phyloP scores from a whole-genome alignment of 2,888 invertebrate species.

The Drosophila borealis region DNA sequence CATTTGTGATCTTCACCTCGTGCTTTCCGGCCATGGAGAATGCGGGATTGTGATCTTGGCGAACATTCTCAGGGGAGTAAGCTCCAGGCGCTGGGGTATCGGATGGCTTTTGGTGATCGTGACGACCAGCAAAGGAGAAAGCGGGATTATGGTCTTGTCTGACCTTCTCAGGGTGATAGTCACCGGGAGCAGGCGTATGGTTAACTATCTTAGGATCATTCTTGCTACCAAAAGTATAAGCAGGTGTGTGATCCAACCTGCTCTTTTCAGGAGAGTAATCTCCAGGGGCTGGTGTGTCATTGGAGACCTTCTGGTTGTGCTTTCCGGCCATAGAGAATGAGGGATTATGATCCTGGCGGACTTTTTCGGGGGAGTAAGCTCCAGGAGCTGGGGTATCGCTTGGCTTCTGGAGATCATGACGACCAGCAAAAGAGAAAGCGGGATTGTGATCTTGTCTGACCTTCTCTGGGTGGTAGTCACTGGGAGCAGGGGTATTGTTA shows the following conservation, averaged over 20 bases:
- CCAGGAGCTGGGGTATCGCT: constrained; percentile 86
- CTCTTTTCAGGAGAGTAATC: constrained; percentile 87
- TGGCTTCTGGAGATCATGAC: constrained; percentile 81
- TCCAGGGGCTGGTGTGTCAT: constrained; percentile 89
- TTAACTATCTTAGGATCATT: constrained; percentile 68
- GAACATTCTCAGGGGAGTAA: constrained; percentile 86
- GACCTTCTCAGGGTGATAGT: constrained; percentile 87
- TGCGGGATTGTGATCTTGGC: constrained; percentile 82
- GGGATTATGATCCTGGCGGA: constrained; percentile 83
- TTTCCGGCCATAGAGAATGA: constrained; percentile 89
- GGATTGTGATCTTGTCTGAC: constrained; percentile 82
- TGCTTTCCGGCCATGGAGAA: constrained; percentile 88
- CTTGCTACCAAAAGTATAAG: constrained; percentile 85
- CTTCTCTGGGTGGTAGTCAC: constrained; percentile 88
- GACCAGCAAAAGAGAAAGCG: constrained; percentile 85
- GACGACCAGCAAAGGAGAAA: constrained; percentile 90
- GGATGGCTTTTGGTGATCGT: constrained; percentile 87
- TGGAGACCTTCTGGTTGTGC: constrained; percentile 87
- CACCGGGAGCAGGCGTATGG: constrained; percentile 84
- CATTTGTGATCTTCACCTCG: constrained; percentile 85
- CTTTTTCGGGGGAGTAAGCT: constrained; percentile 86
- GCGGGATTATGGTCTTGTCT: constrained; percentile 86
- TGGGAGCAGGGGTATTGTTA: constrained; percentile 88
- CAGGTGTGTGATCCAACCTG: constrained; percentile 87
- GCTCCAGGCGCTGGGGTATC: constrained; percentile 88